Evolutionary conservation across 2,888 invertebrate species (phyloP).

Genomic region (Pachymerium ferrugineum): DNA sequence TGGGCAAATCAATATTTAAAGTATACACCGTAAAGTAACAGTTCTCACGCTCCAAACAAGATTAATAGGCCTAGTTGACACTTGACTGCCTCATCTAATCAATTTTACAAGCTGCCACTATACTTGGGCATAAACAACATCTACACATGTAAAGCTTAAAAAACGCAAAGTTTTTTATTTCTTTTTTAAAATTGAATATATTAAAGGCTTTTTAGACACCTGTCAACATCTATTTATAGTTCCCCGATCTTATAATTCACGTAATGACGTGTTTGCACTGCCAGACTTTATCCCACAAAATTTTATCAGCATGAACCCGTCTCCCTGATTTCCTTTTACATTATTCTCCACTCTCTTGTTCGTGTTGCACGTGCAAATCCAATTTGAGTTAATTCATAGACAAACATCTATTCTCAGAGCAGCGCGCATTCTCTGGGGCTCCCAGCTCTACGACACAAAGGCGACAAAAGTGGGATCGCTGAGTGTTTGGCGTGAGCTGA

Average conservation of each 20-base stretch:
- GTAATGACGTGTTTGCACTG: neutral
- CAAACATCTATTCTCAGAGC: constrained; percentile 3
- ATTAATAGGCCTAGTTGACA: neutral
- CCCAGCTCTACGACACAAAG: neutral
- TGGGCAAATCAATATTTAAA: too few relatives aligned
- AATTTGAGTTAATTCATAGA: constrained; percentile 4
- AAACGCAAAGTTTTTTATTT: neutral
- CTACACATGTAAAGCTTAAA: too few relatives aligned
- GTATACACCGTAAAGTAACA: neutral
- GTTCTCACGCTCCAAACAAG: neutral
- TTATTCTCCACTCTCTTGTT: neutral
- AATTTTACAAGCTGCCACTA: too few relatives aligned
- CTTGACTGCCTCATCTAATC: neutral
- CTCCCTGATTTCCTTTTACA: neutral
- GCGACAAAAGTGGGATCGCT: constrained; percentile 3
- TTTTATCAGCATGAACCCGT: neutral
- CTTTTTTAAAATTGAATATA: neutral
- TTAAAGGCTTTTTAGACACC: neutral
- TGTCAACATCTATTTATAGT: neutral
- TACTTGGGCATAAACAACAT: too few relatives aligned
- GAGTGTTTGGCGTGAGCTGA: neutral
- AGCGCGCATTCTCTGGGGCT: neutral
- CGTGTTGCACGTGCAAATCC: constrained; percentile 4
- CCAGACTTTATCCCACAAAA: neutral
- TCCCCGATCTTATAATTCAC: neutral